Conservation (phyloP, 35 echinoderm and acorn worm genomes). For the Acanthaster planci region DNA sequence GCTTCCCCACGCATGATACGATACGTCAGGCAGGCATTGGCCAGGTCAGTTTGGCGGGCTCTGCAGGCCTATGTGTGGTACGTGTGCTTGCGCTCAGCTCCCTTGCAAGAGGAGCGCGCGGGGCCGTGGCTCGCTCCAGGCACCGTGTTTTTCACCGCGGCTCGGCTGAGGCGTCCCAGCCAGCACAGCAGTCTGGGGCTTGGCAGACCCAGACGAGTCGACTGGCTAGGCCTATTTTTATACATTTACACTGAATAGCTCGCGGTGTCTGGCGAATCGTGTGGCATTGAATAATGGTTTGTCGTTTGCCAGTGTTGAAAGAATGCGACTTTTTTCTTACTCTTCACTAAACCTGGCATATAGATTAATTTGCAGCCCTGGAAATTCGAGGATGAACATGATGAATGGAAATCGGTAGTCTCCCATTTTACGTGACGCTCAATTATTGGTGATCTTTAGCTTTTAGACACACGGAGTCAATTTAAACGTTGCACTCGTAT, state of each 20-base stretch:
- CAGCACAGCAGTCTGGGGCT: neutral
- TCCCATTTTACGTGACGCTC: no score
- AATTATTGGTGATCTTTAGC: no score
- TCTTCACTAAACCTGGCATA: neutral
- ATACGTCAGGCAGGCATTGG: constrained; percentile 12
- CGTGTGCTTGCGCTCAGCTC: no score
- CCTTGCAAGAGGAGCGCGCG: neutral
- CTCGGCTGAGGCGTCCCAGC: no score
- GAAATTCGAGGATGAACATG: no score
- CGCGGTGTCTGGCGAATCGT: neutral
- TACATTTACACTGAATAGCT: neutral
- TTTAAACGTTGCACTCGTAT: no score
- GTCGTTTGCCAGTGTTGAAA: constrained; percentile 2
- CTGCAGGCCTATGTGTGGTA: neutral
- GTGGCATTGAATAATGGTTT: constrained; percentile 14
- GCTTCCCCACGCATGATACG: neutral
- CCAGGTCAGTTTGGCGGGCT: constrained; percentile 23
- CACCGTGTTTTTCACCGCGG: constrained; percentile 29
- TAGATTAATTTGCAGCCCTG: no score
- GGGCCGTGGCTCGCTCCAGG: neutral
- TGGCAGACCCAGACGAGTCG: no score
- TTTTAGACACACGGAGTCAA: no score
- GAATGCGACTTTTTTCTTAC: neutral
- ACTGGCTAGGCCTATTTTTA: neutral
- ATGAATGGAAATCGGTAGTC: no score